Percentiles rank a stretch among this genome's conserved stretches.
These are phyloP conservation scores for Sebastes minor DNA, from an alignment of 2,797 vertebrate species.

Conservation along the genomic window DNA sequence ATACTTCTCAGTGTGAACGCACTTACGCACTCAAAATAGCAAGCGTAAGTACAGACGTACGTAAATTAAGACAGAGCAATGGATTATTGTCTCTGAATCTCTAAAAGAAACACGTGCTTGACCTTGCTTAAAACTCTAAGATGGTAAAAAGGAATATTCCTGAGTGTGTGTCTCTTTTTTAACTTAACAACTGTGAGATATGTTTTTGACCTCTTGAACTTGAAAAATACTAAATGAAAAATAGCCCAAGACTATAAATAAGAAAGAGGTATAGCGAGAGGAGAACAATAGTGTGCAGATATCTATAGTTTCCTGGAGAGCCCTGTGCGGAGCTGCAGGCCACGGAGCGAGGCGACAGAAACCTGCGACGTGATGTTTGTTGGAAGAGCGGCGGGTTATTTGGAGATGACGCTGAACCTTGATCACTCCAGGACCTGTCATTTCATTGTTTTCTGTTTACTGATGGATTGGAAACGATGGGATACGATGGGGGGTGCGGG, in stretches of 20 bases:
- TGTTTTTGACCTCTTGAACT: background rate
- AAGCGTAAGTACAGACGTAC: no score
- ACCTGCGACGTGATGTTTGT: conserved; percentile 16
- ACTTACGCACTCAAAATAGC: no score
- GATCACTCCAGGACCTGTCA: conserved; percentile 70
- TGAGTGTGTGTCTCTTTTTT: background rate
- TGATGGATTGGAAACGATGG: conserved; percentile 70
- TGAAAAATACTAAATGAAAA: background rate
- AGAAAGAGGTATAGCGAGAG: background rate
- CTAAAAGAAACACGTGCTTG: background rate
- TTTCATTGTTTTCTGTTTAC: conserved; percentile 61
- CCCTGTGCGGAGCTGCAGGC: background rate
- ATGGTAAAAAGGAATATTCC: background rate
- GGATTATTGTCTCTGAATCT: background rate
- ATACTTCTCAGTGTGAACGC: no score
- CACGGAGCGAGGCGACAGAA: background rate
- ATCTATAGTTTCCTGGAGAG: conserved; percentile 23
- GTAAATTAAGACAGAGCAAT: background rate
- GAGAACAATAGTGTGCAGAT: background rate
- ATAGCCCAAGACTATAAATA: background rate
- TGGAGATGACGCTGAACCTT: conserved; percentile 35
- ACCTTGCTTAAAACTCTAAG: background rate
- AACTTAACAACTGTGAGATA: background rate
- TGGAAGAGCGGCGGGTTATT: conserved; percentile 2
- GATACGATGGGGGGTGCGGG: conserved; percentile 13